phyloP scores from a whole-genome alignment of 2,113 vertebrate genomes.

The Merops nubicus region DNA sequence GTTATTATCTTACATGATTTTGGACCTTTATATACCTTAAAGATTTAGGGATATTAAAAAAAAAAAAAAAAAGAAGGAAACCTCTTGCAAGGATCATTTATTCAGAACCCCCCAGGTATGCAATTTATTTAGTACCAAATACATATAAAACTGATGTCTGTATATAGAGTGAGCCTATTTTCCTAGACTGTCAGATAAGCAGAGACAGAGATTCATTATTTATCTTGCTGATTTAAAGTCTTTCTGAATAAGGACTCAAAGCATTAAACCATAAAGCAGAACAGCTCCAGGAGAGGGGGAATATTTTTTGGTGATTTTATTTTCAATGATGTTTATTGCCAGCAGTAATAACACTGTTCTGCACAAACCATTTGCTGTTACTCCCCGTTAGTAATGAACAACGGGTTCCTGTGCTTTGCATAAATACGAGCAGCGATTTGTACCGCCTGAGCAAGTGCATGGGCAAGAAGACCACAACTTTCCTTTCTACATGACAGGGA shows the following conservation, averaged over 20 bases:
- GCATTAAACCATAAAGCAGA: background rate
- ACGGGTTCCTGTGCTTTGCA: background rate
- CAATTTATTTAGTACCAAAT: slow-evolving; percentile 24
- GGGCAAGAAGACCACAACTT: background rate
- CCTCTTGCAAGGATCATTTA: slow-evolving; percentile 42
- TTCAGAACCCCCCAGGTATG: slow-evolving; percentile 35
- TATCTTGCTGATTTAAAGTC: slow-evolving; percentile 14
- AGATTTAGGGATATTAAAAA: slow-evolving; percentile 10
- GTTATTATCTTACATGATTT: slow-evolving; percentile 31
- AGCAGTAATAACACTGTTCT: too few relatives aligned
- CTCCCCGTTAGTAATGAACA: background rate
- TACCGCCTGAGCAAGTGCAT: background rate
- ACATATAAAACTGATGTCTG: background rate
- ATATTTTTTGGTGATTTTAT: background rate
- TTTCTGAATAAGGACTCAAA: background rate
- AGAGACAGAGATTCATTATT: background rate
- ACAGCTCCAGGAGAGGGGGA: background rate
- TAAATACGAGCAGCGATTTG: background rate
- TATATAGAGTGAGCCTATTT: background rate
- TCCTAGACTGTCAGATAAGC: background rate
- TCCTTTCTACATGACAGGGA: background rate
- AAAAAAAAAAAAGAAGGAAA: background rate
- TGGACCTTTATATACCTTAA: slow-evolving; percentile 6
- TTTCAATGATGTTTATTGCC: background rate
- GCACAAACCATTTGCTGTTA: background rate